Evolutionary conservation across 2,888 invertebrate genomes (phyloP), one percentile per base, ranked within the genome.

Genomic region (Drosophila suboccidentalis): DNA sequence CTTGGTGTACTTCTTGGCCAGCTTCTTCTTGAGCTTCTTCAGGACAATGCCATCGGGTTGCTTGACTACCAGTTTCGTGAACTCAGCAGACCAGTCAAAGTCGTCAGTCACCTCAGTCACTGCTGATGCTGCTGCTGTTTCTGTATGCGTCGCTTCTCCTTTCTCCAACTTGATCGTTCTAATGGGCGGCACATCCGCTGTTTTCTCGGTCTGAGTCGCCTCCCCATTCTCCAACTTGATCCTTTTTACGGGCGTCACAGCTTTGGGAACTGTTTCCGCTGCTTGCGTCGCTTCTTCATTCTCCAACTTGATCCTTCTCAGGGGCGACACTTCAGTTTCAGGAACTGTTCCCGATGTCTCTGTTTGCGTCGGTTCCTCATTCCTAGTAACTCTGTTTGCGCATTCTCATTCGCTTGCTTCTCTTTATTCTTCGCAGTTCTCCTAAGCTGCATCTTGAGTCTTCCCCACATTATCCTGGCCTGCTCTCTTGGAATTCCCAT

Each of bases 21-120:
- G 95, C 93, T 96, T 97, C 90, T 96, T 96, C 82, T 95, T 95
- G 17, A 97, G 92, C 83, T 96, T 96, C 87, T 96, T 96, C 62
- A 96, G 90, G 0, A 95, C 94, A 44, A 97, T 93, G 84, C 95
- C 95, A 76, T 95, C 95, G 5, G 69, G 17, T 22, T 88, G 86
- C 61, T 91, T 91, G 39, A 65, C 58, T 6, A 87, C 90, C 53
- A 91, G 67, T 50, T 91, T 90, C 1, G 70, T 59, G 2, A 91
- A 34, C 17, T 80, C 78, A 0, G 61, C 71, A 4, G 64, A 53
- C 91, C 92, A 92, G 57, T 90, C 80, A 26, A 92, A 92, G 9
- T 83, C 76, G 13, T 4, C 50, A n/a, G 15, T 15, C 15, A 59
- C 68, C 5, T 75, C 78, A 0, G 6, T 3, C 6, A 32, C 36